Evolutionary conservation across 2,113 vertebrate genomes (phyloP), one percentile per base, ranked within the genome.

Genomic region (Phocoena phocoena): DNA sequence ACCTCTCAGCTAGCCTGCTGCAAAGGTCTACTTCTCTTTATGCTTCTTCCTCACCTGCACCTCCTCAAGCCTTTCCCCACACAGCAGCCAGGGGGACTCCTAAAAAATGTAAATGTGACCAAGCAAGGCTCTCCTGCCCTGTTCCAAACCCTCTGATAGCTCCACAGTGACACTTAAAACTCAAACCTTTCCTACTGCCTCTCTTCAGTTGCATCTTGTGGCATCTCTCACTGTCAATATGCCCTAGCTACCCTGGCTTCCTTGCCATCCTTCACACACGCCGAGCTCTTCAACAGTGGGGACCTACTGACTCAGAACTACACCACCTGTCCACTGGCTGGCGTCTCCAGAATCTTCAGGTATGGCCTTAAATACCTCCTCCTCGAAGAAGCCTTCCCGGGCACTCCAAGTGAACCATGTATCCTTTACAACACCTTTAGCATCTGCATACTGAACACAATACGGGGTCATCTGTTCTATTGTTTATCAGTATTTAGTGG

Each of bases 181-280:
- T 20, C 23, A 50, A 36, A 20, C 33, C 79, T n/a, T 70, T 53
- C 47, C 36, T 62, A 10, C 10, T 21, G 60, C 14, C 50, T 38
- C 71, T 50, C 28, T 36, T 8, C 41, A 6, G 1, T 11, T 14
- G 25, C 12, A 2, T 2, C 77, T 2, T 13, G 5, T 14, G 12
- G 28, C 17, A 8, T 4, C 1, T 28, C 31, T 36, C n/a, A n/a
- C n/a, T 2, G 68, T 44, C 5, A 0, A 14, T 6, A 6, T 0
- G 12, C 33, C 44, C 38, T 0, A 23, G 17, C 13, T 3, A 5
- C 25, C 60, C 15, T 20, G 36, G 36, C 28, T 71, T 21, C 91
- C 36, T 23, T 14, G 80, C 23, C 47, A 1, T 23, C 26, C 58
- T 73, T 20, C 21, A n/a, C 47, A 41, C 26, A 26, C 1, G 6